Evolutionary conservation across 2,113 vertebrate species (phyloP), one percentile per base, ranked within the genome.

Genomic region (Halcyon malimbica): DNA sequence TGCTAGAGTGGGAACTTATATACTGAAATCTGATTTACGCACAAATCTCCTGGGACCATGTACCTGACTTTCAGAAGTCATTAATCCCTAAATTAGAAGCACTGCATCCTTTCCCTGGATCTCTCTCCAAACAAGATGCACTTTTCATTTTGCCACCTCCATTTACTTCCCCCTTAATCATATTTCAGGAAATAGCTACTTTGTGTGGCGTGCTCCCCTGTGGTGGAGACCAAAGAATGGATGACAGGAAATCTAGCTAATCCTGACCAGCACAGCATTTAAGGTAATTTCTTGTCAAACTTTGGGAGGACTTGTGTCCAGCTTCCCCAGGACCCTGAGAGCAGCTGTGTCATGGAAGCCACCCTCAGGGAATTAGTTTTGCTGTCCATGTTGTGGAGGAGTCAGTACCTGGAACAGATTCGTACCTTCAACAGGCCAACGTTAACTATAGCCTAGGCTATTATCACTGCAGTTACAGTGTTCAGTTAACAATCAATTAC

Each of bases 161-260:
- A 5, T 91, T 73, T 89, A 76, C 50, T 88, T 94, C n/a, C 20
- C 13, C 42, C 29, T 69, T 91, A 93, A 92, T 65, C 24, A 31
- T 63, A 87, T 77, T 86, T 89, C 91, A 90, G 94, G 88, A 90
- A 91, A 94, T 46, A 65, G 35, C 54, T 79, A 50, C 65, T 91
- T 73, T 53, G 33, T 48, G 57, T 2, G 0, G 53, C 4, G 0
- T 65, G 39, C 33, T 93, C 20, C 29, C 48, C 81, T 65, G n/a
- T 1, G 5, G 65, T 50, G 44, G 62, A 88, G 57, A 60, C 56
- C 56, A 71, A 84, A 82, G 53, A 65, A 16, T 64, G 13, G n/a
- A 48, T 77, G 65, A 91, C 54, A 80, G 21, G 50, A 91, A 73
- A 76, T 73, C 57, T 87, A 78, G 60, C 75, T 87, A 88, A 89